phyloP scores from a whole-genome alignment of 2,888 invertebrate genomes.

The Ichneumoninae sp. region DNA sequence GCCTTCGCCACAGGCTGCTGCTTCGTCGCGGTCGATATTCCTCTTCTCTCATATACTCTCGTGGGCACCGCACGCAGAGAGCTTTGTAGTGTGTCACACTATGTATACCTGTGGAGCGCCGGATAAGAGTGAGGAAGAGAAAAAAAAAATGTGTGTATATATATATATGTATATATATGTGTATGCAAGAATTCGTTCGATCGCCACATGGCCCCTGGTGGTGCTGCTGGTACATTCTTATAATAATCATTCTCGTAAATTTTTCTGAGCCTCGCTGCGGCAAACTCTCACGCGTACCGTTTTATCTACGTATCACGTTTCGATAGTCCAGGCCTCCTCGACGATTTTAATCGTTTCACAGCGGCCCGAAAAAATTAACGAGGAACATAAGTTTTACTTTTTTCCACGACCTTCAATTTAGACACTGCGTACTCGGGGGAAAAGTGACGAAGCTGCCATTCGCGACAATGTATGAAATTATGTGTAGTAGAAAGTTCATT shows the following conservation, averaged over 20 bases:
- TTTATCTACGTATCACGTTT: background rate
- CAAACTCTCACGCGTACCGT: background rate
- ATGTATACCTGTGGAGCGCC: slow-evolving; percentile 43
- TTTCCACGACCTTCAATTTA: background rate
- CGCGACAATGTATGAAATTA: slow-evolving; percentile 5
- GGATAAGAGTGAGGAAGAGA: slow-evolving; percentile 37
- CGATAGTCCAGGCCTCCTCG: slow-evolving; percentile 4
- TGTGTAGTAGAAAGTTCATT: background rate
- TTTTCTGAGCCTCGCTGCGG: slow-evolving; percentile 17
- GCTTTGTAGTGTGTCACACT: slow-evolving; percentile 31
- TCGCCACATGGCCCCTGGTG: slow-evolving; percentile 54
- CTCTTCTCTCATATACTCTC: slow-evolving; percentile 49
- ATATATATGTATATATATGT: background rate
- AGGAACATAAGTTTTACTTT: background rate
- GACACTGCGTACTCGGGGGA: background rate
- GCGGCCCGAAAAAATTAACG: background rate
- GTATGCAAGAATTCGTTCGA: slow-evolving; percentile 45
- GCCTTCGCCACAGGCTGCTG: slow-evolving; percentile 64
- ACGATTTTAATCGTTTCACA: slow-evolving; percentile 5
- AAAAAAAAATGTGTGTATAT: slow-evolving; percentile 11
- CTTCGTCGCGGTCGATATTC: slow-evolving; percentile 68
- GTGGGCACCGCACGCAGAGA: slow-evolving; percentile 25
- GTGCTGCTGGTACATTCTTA: slow-evolving; percentile 23
- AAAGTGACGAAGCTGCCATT: slow-evolving; percentile 3
- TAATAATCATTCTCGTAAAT: slow-evolving; percentile 52